A percentile compares a stretch with the other conserved stretches of the same genome.
These are phyloP conservation scores for Athene noctua DNA, from an alignment of 2,113 vertebrate genomes.

Conservation along the genomic window DNA sequence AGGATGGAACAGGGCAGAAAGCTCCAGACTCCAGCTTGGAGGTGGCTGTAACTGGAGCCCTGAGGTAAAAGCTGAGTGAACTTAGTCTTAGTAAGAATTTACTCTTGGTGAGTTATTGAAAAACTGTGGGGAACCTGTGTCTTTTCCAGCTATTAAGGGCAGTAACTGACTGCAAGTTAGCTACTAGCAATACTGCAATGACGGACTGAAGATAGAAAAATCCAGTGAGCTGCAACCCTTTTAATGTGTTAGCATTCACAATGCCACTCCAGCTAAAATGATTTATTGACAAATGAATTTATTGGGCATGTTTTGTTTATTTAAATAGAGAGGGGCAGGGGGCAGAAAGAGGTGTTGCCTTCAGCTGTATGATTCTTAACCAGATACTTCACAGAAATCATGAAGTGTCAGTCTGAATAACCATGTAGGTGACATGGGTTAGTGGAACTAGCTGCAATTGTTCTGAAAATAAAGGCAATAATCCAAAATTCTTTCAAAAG, in stretches of 20 bases:
- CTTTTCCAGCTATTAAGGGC: not conserved
- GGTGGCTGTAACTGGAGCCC: not conserved
- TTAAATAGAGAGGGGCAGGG: accelerated
- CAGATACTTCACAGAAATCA: not conserved
- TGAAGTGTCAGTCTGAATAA: not conserved
- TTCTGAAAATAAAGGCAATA: not conserved
- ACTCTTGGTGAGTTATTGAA: not conserved
- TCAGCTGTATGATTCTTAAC: not conserved
- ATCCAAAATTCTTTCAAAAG: not conserved
- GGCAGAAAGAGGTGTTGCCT: not conserved
- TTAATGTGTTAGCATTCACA: not conserved
- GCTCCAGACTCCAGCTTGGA: not conserved
- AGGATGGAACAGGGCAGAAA: not conserved
- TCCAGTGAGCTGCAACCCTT: not conserved
- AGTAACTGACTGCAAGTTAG: not conserved
- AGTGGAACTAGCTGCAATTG: not conserved
- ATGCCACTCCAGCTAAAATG: not conserved
- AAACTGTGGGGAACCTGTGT: not conserved
- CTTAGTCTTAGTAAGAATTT: not conserved
- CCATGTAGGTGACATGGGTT: not conserved
- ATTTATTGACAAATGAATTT: not conserved
- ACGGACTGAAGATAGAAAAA: not conserved
- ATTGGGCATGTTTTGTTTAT: not conserved
- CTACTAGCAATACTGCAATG: not conserved
- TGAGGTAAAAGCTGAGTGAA: not conserved